Base-by-base conservation (phyloP, 2,113 vertebrate species). In the Campylorhamphus procurvoides region DNA sequence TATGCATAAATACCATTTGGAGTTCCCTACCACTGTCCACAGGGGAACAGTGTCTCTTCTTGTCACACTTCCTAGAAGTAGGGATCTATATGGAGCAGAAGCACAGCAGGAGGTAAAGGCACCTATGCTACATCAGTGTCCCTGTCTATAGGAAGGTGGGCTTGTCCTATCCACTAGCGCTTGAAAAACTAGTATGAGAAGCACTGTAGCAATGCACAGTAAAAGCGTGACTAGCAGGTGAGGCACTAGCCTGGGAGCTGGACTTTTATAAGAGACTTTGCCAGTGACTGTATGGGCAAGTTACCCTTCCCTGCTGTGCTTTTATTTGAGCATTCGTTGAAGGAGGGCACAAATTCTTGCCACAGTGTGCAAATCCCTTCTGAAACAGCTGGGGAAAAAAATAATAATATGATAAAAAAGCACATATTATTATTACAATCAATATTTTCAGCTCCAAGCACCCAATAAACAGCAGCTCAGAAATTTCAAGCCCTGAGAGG, bases 371-470 rank as follows among this genome's bases (percentile, higher is more conserved):
- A 77, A 87, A 86, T 13, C 18, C 47, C 63, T 85, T 59, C 83
- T 74, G 79, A 89, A 89, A 63, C 46, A 88, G 39, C 76, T 46
- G 60, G 47, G 28, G 20, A 47, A 47, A 50, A 64, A 88, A 86
- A 22, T 12, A 67, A 55, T 23, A 84, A 67, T 49, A 33, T 60
- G 24, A 63, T 66, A 90, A 60, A 92, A 95, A 72, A 0, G n/a
- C 53, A 78, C n/a, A 29, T 80, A 95, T 78, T 93, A 95, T 78
- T 93, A 86, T 79, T 93, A 58, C 58, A 44, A 86, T 90, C 73
- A 84, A 84, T 96, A 92, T 93, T 89, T 94, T 86, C 69, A 73
- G 25, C 91, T 93, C 39, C 68, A 93, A 96, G 39, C 53, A 92
- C 72, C 44, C 89, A 86, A 95, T 84, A 94, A 89, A 87, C 33